These are phyloP conservation scores for Gorsachius magnificus DNA, from an alignment of 2,797 vertebrate genomes.

Conservation along the genomic window DNA sequence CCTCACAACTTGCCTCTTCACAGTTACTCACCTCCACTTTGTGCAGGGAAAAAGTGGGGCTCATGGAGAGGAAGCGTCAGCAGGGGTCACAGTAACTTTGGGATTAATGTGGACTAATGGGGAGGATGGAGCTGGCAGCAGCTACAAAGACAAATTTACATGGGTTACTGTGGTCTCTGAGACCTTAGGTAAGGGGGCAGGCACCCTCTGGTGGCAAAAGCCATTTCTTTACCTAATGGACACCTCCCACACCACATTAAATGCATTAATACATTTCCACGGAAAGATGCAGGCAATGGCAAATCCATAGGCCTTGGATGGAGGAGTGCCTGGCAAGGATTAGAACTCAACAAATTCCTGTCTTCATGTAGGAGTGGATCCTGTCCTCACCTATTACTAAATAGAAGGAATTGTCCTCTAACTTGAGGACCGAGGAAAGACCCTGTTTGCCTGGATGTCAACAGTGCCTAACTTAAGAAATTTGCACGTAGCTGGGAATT, in stretches of 20 bases:
- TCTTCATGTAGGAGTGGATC: neutral
- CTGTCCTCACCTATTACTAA: neutral
- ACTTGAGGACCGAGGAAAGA: neutral
- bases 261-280: neutral
- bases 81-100: neutral
- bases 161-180: neutral
- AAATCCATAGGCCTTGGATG: neutral
- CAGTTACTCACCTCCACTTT: neutral
- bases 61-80: neutral
- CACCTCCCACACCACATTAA: neutral
- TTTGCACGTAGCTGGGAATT: neutral
- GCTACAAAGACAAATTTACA: neutral
- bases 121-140: neutral
- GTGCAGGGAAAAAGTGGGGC: neutral
- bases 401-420: neutral
- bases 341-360: neutral
- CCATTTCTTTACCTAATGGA: neutral
- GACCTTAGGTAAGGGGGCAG: neutral
- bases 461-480: neutral
- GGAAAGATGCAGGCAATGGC: neutral
- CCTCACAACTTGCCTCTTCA: neutral
- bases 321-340: neutral
- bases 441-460: neutral
- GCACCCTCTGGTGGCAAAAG: constrained; percentile 38
- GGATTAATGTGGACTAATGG: neutral